phyloP scores from a whole-genome alignment of 1,140 invertebrate species.

The Leguminivora glycinivorella region DNA sequence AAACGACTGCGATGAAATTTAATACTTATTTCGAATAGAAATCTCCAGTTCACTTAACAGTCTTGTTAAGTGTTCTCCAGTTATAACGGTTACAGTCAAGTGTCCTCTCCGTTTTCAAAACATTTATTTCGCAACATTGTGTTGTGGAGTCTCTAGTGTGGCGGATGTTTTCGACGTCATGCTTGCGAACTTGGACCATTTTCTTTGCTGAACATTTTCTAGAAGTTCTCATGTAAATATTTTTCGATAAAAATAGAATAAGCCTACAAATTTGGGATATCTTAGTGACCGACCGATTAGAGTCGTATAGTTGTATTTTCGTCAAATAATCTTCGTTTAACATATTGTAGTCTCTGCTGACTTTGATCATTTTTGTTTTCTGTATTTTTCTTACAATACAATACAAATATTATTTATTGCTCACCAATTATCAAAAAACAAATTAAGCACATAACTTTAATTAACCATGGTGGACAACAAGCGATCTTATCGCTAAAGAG shows the following conservation, averaged over 20 bases:
- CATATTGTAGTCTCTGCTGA: too few species aligned
- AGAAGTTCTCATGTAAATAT: not conserved
- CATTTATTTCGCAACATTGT: conserved; percentile 19
- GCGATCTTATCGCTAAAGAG: too few species aligned
- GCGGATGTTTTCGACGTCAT: conserved; percentile 8
- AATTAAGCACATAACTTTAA: too few species aligned
- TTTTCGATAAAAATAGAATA: not conserved
- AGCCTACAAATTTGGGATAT: too few species aligned
- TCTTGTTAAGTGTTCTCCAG: conserved; percentile 21
- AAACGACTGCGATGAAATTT: not conserved
- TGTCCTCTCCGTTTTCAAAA: conserved; percentile 5
- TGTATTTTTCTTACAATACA: too few species aligned
- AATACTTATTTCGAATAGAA: conserved; percentile 16
- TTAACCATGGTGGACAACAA: too few species aligned
- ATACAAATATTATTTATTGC: too few species aligned
- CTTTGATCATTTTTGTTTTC: too few species aligned
- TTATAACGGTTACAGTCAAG: conserved; percentile 18
- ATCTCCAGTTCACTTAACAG: conserved; percentile 2
- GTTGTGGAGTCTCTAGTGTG: conserved; percentile 10
- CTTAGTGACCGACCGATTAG: too few species aligned
- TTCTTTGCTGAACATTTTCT: not conserved
- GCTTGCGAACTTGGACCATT: not conserved
- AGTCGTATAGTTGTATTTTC: too few species aligned
- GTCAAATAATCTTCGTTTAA: too few species aligned
- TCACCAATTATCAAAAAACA: too few species aligned